Evolutionary conservation across 2,113 vertebrate species (phyloP).

Genomic region (Pterocles orientalis): DNA sequence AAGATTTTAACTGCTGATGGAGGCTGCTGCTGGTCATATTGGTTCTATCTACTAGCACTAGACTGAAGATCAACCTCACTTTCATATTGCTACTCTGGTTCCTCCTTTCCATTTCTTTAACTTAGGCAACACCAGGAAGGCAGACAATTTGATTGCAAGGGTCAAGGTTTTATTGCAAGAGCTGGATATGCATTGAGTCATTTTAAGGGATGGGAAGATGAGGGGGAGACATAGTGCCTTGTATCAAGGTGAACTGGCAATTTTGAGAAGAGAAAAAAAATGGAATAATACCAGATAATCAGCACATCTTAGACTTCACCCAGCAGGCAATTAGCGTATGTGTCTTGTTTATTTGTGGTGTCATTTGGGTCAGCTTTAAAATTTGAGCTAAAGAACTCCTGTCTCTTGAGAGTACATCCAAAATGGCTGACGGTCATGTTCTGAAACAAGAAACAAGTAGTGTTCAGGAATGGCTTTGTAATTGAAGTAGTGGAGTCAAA

Average conservation of each 20-base stretch:
- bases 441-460: background rate
- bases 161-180: background rate
- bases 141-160: background rate
- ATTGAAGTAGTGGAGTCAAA: background rate
- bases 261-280: background rate
- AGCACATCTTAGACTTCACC: background rate
- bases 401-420: background rate
- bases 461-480: background rate
- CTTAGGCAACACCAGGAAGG: background rate
- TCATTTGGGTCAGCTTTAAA: background rate
- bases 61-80: accelerated
- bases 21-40: background rate
- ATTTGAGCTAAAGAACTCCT: accelerated
- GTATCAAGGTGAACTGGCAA: background rate
- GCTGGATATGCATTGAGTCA: background rate
- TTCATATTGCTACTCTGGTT: background rate
- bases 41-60: background rate
- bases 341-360: background rate
- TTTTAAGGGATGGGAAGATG: background rate
- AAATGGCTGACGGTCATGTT: background rate
- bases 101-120: background rate
- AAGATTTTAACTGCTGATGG: background rate
- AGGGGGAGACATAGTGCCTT: background rate
- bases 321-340: background rate
- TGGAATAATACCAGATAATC: background rate